Base-by-base conservation (phyloP, 2,888 invertebrate species). In the Pachymerium ferrugineum region DNA sequence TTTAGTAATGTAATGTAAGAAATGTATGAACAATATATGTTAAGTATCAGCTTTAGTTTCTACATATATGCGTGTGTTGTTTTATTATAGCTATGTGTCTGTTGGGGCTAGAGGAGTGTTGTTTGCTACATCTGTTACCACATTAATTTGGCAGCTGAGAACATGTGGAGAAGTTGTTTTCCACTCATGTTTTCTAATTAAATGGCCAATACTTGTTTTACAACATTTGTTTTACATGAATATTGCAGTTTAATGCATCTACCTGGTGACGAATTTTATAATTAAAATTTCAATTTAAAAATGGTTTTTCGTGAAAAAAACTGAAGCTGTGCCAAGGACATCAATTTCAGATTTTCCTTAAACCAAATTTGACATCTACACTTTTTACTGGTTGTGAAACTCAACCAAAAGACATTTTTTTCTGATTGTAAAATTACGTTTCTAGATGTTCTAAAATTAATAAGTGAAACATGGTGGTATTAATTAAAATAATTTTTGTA, bases 171-270 rank as follows among this genome's bases (percentile, higher is more conserved):
- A 38, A 54, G 19, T 54, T 54, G 47, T 54, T 54, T 54, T 54
- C 19, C 47, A 54, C 47, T 54, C 47, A 54, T 54, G 47, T 54
- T 54, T 54, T 54, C 19, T 54, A 19, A 54, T 22, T 54, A 54
- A n/a, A 54, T 54, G 47, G 47, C 47, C 19, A 54, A 54, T 54
- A 19, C 47, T 54, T 54, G 47, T 54, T 54, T n/a, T n/a, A n/a
- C n/a, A n/a, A n/a, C n/a, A n/a, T n/a, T n/a, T n/a, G n/a, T n/a
- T n/a, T 16, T 54, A 54, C 19, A 54, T 19, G 47, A 38, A 38
- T 16, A 38, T 38, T 54, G 19, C 10, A 22, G 47, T n/a, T 47
- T n/a, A n/a, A n/a, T n/a, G n/a, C n/a, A n/a, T n/a, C n/a, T n/a
- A n/a, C n/a, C n/a, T n/a, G n/a, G n/a, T n/a, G n/a, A n/a, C n/a